Evolutionary conservation across 2,113 vertebrate species (phyloP).

Genomic region (Seriola rivoliana): DNA sequence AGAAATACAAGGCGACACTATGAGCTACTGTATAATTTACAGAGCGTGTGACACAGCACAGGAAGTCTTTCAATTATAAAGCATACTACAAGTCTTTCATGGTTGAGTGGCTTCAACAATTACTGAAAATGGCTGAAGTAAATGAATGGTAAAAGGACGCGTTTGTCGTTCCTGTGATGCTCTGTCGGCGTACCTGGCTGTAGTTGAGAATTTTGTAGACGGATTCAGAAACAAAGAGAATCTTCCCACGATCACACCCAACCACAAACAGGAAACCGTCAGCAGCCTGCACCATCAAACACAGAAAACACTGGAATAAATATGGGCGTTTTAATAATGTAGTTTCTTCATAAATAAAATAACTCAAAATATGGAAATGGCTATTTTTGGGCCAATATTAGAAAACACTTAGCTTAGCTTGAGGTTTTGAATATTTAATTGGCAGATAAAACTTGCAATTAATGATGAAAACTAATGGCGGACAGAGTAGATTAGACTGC

Average conservation of each 20-base stretch:
- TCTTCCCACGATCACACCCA: constrained; percentile 98
- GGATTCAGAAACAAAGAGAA: constrained; percentile 98
- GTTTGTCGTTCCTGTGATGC: not conserved
- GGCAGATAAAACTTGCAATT: not conserved
- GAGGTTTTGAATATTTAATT: not conserved
- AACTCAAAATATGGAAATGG: not conserved
- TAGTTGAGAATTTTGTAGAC: constrained; percentile 99
- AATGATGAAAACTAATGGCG: not conserved
- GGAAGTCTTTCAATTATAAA: not conserved
- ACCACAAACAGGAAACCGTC: constrained; percentile 99
- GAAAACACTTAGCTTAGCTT: not conserved
- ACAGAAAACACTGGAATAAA: constrained; percentile 7
- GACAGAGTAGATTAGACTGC: not conserved
- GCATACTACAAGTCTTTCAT: not conserved
- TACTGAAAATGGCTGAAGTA: not conserved
- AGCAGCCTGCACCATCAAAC: constrained; percentile 87
- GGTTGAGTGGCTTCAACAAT: not conserved
- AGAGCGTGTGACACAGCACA: not conserved
- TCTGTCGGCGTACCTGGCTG: constrained; percentile 88
- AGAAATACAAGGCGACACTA: not conserved
- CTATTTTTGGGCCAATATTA: not conserved
- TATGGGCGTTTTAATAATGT: not conserved
- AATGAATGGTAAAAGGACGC: not conserved
- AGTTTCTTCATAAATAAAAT: not conserved
- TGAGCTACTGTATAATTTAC: not conserved